These are phyloP conservation scores for Heliconius erato DNA, from an alignment of 2,888 invertebrate species.

Conservation along the genomic window DNA sequence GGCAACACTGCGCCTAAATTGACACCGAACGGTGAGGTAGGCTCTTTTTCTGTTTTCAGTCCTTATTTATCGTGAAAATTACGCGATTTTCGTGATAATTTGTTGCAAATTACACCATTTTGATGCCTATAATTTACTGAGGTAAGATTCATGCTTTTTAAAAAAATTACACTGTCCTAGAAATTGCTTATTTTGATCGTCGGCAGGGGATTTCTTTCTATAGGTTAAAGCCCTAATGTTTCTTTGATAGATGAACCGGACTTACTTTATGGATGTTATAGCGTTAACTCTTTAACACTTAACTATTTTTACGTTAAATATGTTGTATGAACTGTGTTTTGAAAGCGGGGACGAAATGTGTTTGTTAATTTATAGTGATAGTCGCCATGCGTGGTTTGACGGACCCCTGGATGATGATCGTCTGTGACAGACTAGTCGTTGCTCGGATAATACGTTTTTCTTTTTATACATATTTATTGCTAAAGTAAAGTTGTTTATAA, in stretches of 20 bases:
- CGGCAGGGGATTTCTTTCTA: constrained; percentile 73
- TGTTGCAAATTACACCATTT: constrained; percentile 73
- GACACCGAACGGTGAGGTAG: constrained; percentile 85
- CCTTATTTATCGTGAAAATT: constrained; percentile 81
- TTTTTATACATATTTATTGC: constrained; percentile 2
- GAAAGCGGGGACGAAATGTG: neutral
- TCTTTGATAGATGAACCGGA: constrained; percentile 53
- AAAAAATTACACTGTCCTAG: constrained; percentile 6
- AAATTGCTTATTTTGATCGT: constrained; percentile 68
- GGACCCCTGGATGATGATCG: constrained; percentile 52
- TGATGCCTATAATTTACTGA: constrained; percentile 82
- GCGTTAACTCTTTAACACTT: neutral
- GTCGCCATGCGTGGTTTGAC: constrained; percentile 81
- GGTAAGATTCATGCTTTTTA: constrained; percentile 65
- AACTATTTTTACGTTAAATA: constrained; percentile 27
- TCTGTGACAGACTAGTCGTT: constrained; percentile 28
- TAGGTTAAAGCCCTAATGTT: constrained; percentile 75
- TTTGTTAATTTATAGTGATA: constrained; percentile 47
- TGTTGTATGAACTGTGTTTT: neutral
- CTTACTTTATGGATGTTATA: constrained; percentile 22
- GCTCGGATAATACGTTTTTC: neutral
- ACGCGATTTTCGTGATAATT: constrained; percentile 74
- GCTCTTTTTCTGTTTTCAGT: constrained; percentile 85
- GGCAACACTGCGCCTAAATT: constrained; percentile 73
- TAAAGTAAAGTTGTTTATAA: neutral